Evolutionary conservation across 2,888 invertebrate genomes (phyloP).

Genomic region (Chydorus sphaericus): DNA sequence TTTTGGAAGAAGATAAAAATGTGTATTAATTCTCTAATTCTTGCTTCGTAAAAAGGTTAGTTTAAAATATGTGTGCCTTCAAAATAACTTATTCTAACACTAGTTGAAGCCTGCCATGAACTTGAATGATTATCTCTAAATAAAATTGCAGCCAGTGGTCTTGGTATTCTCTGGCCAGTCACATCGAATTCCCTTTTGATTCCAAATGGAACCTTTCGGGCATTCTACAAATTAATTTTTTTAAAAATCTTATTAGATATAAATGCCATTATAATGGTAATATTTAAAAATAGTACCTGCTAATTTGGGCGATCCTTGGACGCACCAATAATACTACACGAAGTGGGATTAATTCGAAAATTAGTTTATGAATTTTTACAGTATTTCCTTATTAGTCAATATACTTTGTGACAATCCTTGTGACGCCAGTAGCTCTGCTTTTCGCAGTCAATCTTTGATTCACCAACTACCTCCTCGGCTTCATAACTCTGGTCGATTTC

Average conservation of each 20-base stretch:
- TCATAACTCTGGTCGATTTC: too few relatives aligned
- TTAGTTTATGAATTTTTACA: background rate
- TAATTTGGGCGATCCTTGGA: slow-evolving; percentile 55
- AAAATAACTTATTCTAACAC: too few relatives aligned
- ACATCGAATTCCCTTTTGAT: slow-evolving; percentile 34
- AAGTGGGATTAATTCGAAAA: slow-evolving; percentile 17
- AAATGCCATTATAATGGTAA: too few relatives aligned
- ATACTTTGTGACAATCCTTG: slow-evolving; percentile 21
- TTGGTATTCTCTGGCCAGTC: slow-evolving; percentile 10
- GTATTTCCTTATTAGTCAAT: background rate
- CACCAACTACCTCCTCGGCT: slow-evolving; percentile 1
- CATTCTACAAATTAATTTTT: slow-evolving; percentile 38
- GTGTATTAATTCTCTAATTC: too few relatives aligned
- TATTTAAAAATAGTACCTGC: slow-evolving; percentile 27
- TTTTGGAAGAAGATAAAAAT: too few relatives aligned
- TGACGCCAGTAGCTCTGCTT: slow-evolving; percentile 21
- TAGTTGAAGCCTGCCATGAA: too few relatives aligned
- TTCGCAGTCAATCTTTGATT: slow-evolving; percentile 19
- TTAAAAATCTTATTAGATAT: too few relatives aligned
- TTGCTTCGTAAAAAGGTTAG: too few relatives aligned
- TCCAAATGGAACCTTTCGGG: slow-evolving; percentile 57
- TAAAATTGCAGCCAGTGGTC: too few relatives aligned
- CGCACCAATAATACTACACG: slow-evolving; percentile 70
- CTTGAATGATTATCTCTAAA: too few relatives aligned
- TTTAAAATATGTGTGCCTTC: too few relatives aligned